A percentile compares a stretch with the other conserved stretches of the same genome.
Evolutionary conservation across 1,140 invertebrate genomes (phyloP).

Genomic region (Aradophagus sp.): DNA sequence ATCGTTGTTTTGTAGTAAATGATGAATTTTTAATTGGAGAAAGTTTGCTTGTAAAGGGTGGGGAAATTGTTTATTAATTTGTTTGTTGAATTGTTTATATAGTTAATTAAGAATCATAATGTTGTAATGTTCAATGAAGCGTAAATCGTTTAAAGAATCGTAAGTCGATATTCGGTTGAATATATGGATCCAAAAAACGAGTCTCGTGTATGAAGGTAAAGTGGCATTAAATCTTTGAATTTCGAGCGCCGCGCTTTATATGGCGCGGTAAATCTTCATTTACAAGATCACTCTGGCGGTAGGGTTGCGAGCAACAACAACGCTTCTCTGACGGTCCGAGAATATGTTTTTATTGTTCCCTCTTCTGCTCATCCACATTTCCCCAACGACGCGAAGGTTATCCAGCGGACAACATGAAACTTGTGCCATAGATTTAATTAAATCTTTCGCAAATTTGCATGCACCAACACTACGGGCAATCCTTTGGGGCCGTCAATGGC

Average conservation of each 20-base stretch:
- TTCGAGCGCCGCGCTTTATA: constrained; percentile 23
- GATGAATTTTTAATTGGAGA: neutral
- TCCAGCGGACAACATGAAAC: constrained; percentile 52
- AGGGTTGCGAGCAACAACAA: constrained; percentile 20
- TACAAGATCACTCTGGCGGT: constrained; percentile 32
- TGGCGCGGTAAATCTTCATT: constrained; percentile 48
- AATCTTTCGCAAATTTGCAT: constrained; percentile 74
- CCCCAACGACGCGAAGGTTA: constrained; percentile 35
- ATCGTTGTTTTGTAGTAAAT: too few species aligned
- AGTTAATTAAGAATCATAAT: too few species aligned
- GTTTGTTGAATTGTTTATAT: too few species aligned
- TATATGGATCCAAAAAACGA: too few species aligned
- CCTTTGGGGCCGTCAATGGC: constrained; percentile 62
- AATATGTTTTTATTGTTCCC: constrained; percentile 56
- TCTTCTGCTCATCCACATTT: constrained; percentile 42
- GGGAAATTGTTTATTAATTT: too few species aligned
- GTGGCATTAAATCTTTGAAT: constrained; percentile 28
- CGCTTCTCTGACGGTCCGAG: constrained; percentile 47
- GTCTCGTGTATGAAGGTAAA: too few species aligned
- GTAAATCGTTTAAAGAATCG: too few species aligned
- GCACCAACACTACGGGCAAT: constrained; percentile 60
- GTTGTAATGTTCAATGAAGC: too few species aligned
- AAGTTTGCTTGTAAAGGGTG: too few species aligned
- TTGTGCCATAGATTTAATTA: constrained; percentile 69
- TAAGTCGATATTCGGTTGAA: too few species aligned